Evolutionary conservation across 2,888 invertebrate species (phyloP).

Genomic region (Hydropsyche betteni): DNA sequence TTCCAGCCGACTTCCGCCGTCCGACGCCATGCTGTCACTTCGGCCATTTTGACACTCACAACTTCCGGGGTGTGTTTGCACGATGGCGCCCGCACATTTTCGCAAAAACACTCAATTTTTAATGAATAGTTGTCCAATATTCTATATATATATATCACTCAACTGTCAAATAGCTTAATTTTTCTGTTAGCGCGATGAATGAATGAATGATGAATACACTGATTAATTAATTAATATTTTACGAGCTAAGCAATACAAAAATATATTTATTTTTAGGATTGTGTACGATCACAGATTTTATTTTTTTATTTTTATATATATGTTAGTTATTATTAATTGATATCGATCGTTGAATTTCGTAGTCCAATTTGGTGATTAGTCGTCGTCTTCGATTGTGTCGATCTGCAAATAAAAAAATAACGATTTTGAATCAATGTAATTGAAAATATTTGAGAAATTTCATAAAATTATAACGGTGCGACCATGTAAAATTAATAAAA

Average conservation of each 20-base stretch:
- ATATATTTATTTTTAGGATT: slow-evolving; percentile 1
- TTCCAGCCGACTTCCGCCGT: slow-evolving; percentile 30
- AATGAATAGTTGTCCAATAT: too few relatives aligned
- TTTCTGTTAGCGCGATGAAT: too few relatives aligned
- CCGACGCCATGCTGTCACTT: slow-evolving; percentile 30
- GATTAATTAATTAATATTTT: too few relatives aligned
- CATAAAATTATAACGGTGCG: too few relatives aligned
- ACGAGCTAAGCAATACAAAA: neutral
- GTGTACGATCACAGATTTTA: slow-evolving; percentile 4
- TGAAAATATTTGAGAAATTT: too few relatives aligned
- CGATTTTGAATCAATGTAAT: neutral
- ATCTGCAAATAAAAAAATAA: slow-evolving; percentile 19
- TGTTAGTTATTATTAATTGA: slow-evolving; percentile 9
- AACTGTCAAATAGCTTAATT: too few relatives aligned
- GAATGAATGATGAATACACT: too few relatives aligned
- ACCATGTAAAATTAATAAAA: too few relatives aligned
- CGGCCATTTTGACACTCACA: slow-evolving; percentile 43
- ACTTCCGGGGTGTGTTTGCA: neutral
- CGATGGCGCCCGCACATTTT: neutral
- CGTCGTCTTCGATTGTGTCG: slow-evolving; percentile 19
- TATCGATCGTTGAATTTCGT: slow-evolving; percentile 20
- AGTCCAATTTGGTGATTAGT: neutral
- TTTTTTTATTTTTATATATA: neutral
- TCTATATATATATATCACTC: too few relatives aligned
- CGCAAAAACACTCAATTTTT: neutral